Evolutionary conservation across 2,113 vertebrate genomes (phyloP), one percentile per base, ranked within the genome.

Genomic region (Seriola quinqueradiata): DNA sequence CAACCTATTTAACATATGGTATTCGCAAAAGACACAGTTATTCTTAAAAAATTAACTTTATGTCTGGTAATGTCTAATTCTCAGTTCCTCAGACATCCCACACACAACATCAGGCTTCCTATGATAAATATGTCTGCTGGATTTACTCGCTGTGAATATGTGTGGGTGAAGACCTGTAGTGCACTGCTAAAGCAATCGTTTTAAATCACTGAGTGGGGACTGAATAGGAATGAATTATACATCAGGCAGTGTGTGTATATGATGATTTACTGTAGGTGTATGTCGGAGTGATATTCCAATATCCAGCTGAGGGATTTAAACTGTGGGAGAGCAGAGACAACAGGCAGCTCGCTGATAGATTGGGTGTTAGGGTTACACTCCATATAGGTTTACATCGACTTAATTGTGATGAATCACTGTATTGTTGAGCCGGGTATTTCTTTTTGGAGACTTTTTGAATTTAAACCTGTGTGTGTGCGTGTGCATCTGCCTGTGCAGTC

Each of bases 71-170:
- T 17, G 46, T 61, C 55, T 59, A 34, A 55, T 68, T 67, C 38
- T 44, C 17, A 1, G 21, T 55, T 38, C 57, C 66, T 80, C 52
- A 28, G 59, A 78, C 46, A 40, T 77, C 58, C 65, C 84, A 65
- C 80, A 74, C 40, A 65, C 79, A 79, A 59, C 55, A 64, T 52
- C 13, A 23, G 60, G 70, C 70, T 66, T 70, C 23, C 36, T 70
- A 12, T 83, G 79, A 90, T 84, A 23, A 75, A 81, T 76, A 57
- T 44, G 61, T 76, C 65, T 40, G 75, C 75, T 17, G 28, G 82
- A 90, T 92, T 88, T 84, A 88, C 80, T 84, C 76, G 36, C 87
- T 89, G 89, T 84, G 89, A 88, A 82, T 60, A 75, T 79, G 87
- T 48, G 83, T 86, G 75, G 83, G 84, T 48, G 79, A 88, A 75